Conservation (phyloP, 1,140 invertebrate species). For the Rhyzopertha dominica region DNA sequence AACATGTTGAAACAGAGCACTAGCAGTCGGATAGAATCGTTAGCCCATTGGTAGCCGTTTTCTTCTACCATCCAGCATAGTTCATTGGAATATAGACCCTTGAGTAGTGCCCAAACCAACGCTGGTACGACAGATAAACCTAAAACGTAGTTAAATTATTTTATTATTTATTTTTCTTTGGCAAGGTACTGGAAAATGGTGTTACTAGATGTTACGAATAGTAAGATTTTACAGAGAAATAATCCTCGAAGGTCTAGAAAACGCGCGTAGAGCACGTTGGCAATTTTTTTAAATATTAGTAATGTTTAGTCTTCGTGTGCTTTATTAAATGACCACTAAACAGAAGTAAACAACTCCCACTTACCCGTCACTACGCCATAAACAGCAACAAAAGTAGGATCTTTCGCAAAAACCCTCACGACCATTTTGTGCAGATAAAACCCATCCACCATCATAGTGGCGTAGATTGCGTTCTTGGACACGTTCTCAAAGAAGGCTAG, state of each 20-base stretch:
- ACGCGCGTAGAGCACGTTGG: no score
- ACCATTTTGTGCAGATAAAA: slow-evolving; percentile 55
- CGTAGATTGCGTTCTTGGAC: slow-evolving; percentile 51
- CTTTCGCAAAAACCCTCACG: slow-evolving; percentile 51
- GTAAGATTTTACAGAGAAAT: no score
- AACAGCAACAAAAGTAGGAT: slow-evolving; percentile 46
- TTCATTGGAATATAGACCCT: slow-evolving; percentile 45
- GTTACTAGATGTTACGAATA: no score
- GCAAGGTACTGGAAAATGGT: no score
- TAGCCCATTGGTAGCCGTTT: slow-evolving; percentile 49
- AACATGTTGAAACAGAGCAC: slow-evolving; percentile 50
- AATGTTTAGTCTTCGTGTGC: no score
- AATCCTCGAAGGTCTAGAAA: no score
- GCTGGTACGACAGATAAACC: slow-evolving; percentile 48
- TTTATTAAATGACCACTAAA: no score
- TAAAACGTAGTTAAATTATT: slow-evolving; percentile 34
- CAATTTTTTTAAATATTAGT: no score
- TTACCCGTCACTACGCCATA: slow-evolving; percentile 45
- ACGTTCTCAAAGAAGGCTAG: slow-evolving; percentile 50
- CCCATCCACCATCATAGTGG: slow-evolving; percentile 57
- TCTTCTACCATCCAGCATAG: slow-evolving; percentile 54
- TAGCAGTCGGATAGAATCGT: slow-evolving; percentile 50
- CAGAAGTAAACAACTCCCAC: slow-evolving; percentile 9
- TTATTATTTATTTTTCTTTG: no score
- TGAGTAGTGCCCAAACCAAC: slow-evolving; percentile 48